These are phyloP conservation scores for Ophraella communa DNA, from an alignment of 2,888 invertebrate genomes.

Conservation along the genomic window DNA sequence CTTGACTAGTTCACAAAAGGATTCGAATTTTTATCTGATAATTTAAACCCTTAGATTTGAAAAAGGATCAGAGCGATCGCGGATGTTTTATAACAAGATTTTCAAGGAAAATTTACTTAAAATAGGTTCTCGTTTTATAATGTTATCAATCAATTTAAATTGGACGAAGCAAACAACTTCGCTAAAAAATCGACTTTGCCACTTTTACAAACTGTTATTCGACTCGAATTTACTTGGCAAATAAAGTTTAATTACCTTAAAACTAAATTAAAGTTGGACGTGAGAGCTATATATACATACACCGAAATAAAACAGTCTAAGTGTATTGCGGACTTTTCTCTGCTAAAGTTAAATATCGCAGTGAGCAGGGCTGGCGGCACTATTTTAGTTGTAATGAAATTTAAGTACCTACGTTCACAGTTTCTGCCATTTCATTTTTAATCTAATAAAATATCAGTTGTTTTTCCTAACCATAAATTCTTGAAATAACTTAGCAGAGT, in stretches of 20 bases:
- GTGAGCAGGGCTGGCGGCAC: neutral
- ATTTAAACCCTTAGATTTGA: no score
- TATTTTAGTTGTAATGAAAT: no score
- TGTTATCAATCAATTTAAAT: neutral
- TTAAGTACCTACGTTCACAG: no score
- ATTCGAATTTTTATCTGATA: no score
- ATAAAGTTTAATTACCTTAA: slow-evolving; percentile 20
- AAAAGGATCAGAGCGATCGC: no score
- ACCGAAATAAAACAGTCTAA: slow-evolving; percentile 1
- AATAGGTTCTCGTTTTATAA: neutral
- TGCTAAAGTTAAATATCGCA: neutral
- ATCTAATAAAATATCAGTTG: no score
- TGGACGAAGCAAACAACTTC: neutral
- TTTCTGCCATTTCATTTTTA: no score
- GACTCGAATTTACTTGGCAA: neutral
- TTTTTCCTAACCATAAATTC: no score
- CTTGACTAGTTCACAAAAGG: no score
- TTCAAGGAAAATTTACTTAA: no score
- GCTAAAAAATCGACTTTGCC: neutral
- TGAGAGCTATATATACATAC: neutral
- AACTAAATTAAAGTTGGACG: slow-evolving; percentile 19
- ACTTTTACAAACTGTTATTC: neutral
- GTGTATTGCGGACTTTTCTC: neutral
- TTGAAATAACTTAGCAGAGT: no score
- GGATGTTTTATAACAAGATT: no score